phyloP scores from a whole-genome alignment of 2,797 vertebrate species.

The Spatula clypeata region DNA sequence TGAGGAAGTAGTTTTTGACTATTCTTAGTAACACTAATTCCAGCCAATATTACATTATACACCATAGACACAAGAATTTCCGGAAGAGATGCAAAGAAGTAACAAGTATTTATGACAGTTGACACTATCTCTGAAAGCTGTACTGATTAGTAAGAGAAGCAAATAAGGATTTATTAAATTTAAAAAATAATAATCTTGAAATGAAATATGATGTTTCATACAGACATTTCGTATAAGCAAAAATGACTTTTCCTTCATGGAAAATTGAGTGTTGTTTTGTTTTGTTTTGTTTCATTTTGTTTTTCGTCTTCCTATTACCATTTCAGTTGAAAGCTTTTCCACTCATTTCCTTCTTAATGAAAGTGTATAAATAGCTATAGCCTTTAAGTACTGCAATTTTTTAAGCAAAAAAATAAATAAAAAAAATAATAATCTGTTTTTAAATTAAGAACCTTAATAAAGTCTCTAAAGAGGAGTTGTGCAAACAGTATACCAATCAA shows the following conservation, averaged over 20 bases:
- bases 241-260: constrained; percentile 69
- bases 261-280: constrained; percentile 24
- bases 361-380: constrained; percentile 66
- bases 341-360: constrained; percentile 65
- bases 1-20: constrained; percentile 1
- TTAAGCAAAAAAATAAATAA: not conserved
- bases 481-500: not conserved
- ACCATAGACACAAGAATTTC: not conserved
- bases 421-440: not conserved
- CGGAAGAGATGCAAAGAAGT: constrained; percentile 21
- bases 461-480: not conserved
- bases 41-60: not conserved
- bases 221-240: constrained; percentile 33
- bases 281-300: not conserved
- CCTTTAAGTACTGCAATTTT: not conserved
- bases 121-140: constrained; percentile 36
- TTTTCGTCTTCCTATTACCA: constrained; percentile 36
- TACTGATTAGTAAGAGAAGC: constrained; percentile 36
- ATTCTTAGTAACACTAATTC: constrained; percentile 15
- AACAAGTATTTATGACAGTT: constrained; percentile 13
- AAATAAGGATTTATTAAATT: constrained; percentile 51
- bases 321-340: constrained; percentile 70
- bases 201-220: constrained; percentile 43
- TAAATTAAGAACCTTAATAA: not conserved
- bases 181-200: not conserved